Percentiles rank a stretch among this genome's conserved stretches.
phyloP scores from a whole-genome alignment of 2,113 vertebrate species.

The Otocyon megalotis region DNA sequence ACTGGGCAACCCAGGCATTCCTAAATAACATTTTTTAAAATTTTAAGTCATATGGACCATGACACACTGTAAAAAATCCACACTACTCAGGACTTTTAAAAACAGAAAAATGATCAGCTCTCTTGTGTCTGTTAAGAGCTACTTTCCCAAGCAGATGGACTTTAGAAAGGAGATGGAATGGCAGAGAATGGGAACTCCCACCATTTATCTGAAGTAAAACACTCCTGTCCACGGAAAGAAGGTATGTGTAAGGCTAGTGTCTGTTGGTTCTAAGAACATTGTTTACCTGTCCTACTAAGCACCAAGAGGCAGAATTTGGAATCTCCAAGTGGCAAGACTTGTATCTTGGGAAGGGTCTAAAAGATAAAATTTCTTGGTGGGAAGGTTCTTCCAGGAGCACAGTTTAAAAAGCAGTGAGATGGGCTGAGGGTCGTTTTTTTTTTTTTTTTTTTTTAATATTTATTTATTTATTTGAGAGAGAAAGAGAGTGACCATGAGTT shows the following conservation, averaged over 20 bases:
- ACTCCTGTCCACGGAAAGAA: neutral
- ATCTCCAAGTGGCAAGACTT: neutral
- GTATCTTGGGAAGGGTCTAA: neutral
- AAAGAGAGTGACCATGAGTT: too few species aligned
- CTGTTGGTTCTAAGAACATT: neutral
- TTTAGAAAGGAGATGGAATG: slow-evolving; percentile 11
- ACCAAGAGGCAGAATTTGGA: neutral
- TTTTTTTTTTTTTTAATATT: neutral
- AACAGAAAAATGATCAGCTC: neutral
- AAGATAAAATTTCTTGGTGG: slow-evolving; percentile 34
- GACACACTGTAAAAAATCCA: neutral
- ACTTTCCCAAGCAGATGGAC: neutral
- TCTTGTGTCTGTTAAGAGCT: neutral
- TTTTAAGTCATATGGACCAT: neutral
- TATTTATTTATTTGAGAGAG: too few species aligned
- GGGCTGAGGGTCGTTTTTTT: neutral
- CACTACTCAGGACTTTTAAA: neutral
- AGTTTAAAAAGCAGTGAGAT: neutral
- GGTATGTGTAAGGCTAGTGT: neutral
- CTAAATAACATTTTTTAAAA: neutral
- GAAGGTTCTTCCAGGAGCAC: neutral
- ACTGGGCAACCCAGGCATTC: too few species aligned
- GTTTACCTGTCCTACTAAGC: neutral
- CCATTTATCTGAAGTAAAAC: neutral
- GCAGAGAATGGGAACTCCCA: neutral